Evolutionary conservation across 92 coral and sea anemone genomes (phyloP), one percentile per base, ranked within the genome.

Genomic region (Anthopleura xanthogrammica): DNA sequence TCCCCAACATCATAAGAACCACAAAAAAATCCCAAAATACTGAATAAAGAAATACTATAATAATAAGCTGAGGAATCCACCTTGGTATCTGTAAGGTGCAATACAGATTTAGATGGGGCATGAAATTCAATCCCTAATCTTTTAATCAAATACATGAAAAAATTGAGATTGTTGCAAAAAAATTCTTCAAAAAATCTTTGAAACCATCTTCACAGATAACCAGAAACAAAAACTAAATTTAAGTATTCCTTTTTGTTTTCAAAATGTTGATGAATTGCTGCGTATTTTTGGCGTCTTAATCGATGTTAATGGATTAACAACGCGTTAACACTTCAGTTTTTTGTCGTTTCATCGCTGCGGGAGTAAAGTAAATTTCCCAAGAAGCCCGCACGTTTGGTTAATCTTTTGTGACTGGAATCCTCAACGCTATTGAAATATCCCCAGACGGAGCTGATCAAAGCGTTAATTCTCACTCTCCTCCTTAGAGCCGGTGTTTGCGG

Each of bases 331-430:
- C 77, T 70, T 52, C n/a, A 48, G 77, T 41, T 43, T 81, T 81
- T 48, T 16, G 74, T n/a, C 77, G 39, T 66, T 78, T n/a, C 70
- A 52, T 1, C 88, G 78, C 83, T 65, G 88, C 83, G 88, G 83
- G 88, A 79, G 88, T 62, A 76, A 85, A 65, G 39, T 75, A 85
- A 85, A 85, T 75, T 54, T 20, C 52, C 77, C 87, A 39, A 58
- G 60, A 81, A 81, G 5, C 12, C 77, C 77, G 43, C 82, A 79
- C 50, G 9, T 79, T 79, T 36, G 72, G 64, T 41, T 83, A 55
- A 73, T 83, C 79, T 84, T 68, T 81, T 81, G 84, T 81, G 76
- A n/a, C 41, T 60, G 3, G 10, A 3, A 64, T 80, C 52, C 52
- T 42, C 83, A 55, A 75, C 42, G 42, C 68, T 75, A 75, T 83